These are phyloP conservation scores for Cylloceria caligata DNA, from an alignment of 2,888 invertebrate species.

Conservation along the genomic window DNA sequence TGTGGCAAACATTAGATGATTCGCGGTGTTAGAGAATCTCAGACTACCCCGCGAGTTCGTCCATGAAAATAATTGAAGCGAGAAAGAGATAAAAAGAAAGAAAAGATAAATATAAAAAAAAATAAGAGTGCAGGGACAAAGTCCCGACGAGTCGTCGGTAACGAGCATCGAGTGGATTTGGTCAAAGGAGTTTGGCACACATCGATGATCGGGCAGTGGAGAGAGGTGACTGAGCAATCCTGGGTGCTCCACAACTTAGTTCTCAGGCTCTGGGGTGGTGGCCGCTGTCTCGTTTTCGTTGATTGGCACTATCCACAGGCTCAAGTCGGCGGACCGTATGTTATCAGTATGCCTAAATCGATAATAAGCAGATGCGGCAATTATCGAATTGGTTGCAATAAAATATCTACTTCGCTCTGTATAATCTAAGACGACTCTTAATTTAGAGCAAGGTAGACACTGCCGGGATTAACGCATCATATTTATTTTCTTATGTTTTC, in stretches of 20 bases:
- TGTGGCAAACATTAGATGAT: constrained; percentile 59
- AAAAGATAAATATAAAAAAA: constrained; percentile 4
- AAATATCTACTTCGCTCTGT: constrained; percentile 32
- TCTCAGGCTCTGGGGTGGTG: constrained; percentile 78
- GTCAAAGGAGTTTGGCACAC: constrained; percentile 72
- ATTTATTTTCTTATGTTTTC: not conserved
- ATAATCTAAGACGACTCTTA: constrained; percentile 29
- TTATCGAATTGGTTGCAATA: constrained; percentile 35
- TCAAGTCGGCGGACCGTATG: constrained; percentile 84
- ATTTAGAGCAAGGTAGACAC: constrained; percentile 47
- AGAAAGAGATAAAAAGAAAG: constrained; percentile 27
- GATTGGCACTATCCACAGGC: constrained; percentile 81
- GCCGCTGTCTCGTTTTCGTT: constrained; percentile 82
- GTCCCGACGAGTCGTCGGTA: constrained; percentile 30
- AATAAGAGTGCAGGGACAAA: constrained; percentile 43
- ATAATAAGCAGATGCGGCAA: constrained; percentile 61
- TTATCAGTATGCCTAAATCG: constrained; percentile 80
- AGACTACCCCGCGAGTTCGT: constrained; percentile 71
- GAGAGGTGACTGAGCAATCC: constrained; percentile 79
- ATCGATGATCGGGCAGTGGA: constrained; percentile 79
- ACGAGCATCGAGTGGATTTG: constrained; percentile 70
- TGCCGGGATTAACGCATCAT: constrained; percentile 33
- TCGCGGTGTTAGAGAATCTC: constrained; percentile 72
- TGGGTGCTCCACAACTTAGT: constrained; percentile 82
- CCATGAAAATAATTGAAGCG: constrained; percentile 69